These are phyloP conservation scores for Toxotes jaculatrix DNA, from an alignment of 2,113 vertebrate genomes.

Conservation along the genomic window DNA sequence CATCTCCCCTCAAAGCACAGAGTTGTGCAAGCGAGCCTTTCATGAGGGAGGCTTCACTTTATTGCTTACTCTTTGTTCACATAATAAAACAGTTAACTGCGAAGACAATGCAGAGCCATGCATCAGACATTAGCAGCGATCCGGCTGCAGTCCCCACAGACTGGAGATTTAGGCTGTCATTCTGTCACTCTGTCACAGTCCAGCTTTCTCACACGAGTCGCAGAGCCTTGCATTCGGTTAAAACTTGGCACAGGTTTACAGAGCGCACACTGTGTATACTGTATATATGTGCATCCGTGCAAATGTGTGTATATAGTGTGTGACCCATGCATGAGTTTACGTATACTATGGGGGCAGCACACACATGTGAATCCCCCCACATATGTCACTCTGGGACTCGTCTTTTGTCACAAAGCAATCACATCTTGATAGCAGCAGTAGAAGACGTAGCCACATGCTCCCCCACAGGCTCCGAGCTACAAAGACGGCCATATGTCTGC, in stretches of 20 bases:
- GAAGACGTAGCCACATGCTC: conserved; percentile 56
- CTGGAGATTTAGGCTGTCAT: conserved; percentile 67
- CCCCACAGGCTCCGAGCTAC: conserved; percentile 53
- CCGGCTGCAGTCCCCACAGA: conserved; percentile 54
- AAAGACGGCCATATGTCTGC: conserved; percentile 70
- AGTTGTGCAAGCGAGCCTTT: conserved; percentile 63
- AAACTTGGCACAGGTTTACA: conserved; percentile 49
- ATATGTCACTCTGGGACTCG: conserved; percentile 70
- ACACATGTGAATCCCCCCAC: conserved; percentile 45
- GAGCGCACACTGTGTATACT: conserved; percentile 8
- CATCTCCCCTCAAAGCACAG: conserved; percentile 50
- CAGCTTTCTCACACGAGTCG: conserved; percentile 69
- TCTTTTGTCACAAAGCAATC: conserved; percentile 73
- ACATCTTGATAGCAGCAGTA: conserved; percentile 71
- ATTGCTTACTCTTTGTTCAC: conserved; percentile 69
- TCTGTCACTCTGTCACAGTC: conserved; percentile 60
- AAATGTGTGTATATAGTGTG: conserved; percentile 27
- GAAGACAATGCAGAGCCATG: conserved; percentile 61
- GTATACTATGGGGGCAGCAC: neutral
- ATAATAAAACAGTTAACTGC: conserved; percentile 69
- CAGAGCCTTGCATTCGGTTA: conserved; percentile 50
- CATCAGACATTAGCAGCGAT: conserved; percentile 55
- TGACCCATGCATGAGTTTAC: conserved; percentile 20
- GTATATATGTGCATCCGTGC: conserved; percentile 10
- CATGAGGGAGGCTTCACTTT: conserved; percentile 65